These are phyloP conservation scores for Erebia aethiops DNA, from an alignment of 2,888 invertebrate species.

Conservation along the genomic window DNA sequence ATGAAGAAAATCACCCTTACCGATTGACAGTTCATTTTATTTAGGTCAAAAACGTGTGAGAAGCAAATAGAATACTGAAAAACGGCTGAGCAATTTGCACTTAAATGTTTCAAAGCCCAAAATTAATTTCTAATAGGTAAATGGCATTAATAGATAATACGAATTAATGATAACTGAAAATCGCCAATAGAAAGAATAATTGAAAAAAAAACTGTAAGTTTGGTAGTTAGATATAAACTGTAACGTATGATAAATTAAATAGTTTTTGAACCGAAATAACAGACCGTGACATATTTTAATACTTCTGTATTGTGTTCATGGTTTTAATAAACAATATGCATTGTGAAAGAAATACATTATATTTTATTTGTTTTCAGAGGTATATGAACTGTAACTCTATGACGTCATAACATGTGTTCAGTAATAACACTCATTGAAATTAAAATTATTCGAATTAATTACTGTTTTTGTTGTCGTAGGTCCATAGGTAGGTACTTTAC, in stretches of 20 bases:
- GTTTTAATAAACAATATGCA: background rate
- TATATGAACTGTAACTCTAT: background rate
- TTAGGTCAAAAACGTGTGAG: background rate
- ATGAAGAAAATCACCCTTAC: background rate
- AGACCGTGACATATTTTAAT: conserved; percentile 14
- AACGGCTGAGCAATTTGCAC: background rate
- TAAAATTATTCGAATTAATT: background rate
- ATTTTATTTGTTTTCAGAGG: conserved; percentile 6
- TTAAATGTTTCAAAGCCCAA: background rate
- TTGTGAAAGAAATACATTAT: background rate
- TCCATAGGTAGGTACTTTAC: background rate
- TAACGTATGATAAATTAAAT: background rate
- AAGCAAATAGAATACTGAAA: background rate
- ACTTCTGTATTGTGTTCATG: background rate
- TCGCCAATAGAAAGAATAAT: too few relatives aligned
- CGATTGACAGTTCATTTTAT: background rate
- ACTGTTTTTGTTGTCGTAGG: background rate
- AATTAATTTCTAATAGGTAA: too few relatives aligned
- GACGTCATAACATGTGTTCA: conserved; percentile 1
- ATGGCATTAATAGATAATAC: too few relatives aligned
- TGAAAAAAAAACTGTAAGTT: too few relatives aligned
- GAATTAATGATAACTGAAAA: too few relatives aligned
- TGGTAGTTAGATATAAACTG: too few relatives aligned
- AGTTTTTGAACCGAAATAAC: conserved; percentile 6
- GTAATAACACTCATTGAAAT: background rate